Conservation (phyloP, 2,113 vertebrate species). For the Reinhardtius hippoglossoides region DNA sequence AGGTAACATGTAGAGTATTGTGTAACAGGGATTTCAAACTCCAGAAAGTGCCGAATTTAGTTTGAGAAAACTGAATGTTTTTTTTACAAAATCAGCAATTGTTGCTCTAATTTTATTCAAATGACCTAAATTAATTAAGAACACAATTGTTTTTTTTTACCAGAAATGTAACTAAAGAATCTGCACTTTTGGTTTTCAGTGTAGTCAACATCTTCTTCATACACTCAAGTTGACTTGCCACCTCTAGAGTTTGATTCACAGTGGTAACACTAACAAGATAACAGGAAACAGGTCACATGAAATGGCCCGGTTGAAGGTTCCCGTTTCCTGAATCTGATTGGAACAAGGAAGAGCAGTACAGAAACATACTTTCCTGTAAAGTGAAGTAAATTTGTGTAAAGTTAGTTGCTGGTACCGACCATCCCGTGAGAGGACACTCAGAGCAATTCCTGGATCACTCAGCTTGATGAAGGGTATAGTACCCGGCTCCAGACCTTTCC, state of each 20-base stretch:
- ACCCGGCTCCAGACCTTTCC: slow-evolving; percentile 84
- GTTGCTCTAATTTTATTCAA: too few relatives aligned
- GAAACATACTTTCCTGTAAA: slow-evolving; percentile 1
- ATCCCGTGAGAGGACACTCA: slow-evolving; percentile 87
- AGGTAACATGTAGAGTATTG: neutral
- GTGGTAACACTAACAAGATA: slow-evolving; percentile 5
- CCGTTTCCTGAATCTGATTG: slow-evolving; percentile 59
- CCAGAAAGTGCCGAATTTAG: too few relatives aligned
- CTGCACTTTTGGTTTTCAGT: neutral
- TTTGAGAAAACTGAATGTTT: too few relatives aligned
- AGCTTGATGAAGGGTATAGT: slow-evolving; percentile 90
- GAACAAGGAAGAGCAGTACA: slow-evolving; percentile 16
- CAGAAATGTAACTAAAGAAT: neutral
- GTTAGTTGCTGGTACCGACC: slow-evolving; percentile 72
- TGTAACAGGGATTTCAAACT: neutral
- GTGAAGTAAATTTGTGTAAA: neutral
- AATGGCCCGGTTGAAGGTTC: slow-evolving; percentile 62
- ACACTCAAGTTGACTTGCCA: too few relatives aligned
- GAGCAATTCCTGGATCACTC: slow-evolving; percentile 90
- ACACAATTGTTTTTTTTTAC: neutral
- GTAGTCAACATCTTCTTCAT: neutral
- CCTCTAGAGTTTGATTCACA: too few relatives aligned
- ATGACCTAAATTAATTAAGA: neutral
- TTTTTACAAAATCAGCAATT: too few relatives aligned
- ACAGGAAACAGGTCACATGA: slow-evolving; percentile 66